phyloP scores from a whole-genome alignment of 2,113 vertebrate species.

The Podilymbus podiceps region DNA sequence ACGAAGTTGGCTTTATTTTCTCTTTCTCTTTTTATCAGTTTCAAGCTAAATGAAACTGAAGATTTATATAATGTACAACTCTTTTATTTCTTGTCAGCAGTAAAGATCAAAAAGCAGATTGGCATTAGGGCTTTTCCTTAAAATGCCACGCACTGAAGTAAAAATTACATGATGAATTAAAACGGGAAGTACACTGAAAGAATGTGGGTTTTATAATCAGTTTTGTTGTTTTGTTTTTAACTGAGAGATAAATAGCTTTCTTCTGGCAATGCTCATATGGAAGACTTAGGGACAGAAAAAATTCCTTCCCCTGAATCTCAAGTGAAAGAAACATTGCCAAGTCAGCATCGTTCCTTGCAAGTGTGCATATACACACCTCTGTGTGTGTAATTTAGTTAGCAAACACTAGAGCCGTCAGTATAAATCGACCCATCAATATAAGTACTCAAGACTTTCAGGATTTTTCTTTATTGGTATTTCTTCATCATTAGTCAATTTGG shows the following conservation, averaged over 20 bases:
- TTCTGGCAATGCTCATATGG: neutral
- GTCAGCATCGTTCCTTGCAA: neutral
- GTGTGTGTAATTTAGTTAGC: neutral
- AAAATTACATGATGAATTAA: neutral
- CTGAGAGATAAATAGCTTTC: neutral
- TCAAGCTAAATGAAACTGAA: slow-evolving; percentile 55
- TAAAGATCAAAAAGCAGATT: slow-evolving; percentile 67
- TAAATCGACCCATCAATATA: neutral
- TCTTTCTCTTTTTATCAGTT: slow-evolving; percentile 67
- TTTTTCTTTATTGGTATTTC: neutral
- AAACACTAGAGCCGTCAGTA: neutral
- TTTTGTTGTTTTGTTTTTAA: neutral
- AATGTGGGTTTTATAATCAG: neutral
- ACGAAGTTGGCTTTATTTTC: slow-evolving; percentile 69
- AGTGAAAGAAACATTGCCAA: neutral
- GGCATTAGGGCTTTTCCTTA: neutral
- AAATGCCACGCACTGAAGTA: neutral
- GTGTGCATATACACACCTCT: neutral
- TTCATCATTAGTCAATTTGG: neutral
- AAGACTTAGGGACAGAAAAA: neutral
- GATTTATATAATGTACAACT: slow-evolving; percentile 65
- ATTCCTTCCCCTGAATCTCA: neutral
- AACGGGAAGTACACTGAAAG: neutral
- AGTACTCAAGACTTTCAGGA: neutral
- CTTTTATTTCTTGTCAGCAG: slow-evolving; percentile 60